phyloP scores from a whole-genome alignment of 1,140 invertebrate genomes.

The Schlechtendalia chinensis region DNA sequence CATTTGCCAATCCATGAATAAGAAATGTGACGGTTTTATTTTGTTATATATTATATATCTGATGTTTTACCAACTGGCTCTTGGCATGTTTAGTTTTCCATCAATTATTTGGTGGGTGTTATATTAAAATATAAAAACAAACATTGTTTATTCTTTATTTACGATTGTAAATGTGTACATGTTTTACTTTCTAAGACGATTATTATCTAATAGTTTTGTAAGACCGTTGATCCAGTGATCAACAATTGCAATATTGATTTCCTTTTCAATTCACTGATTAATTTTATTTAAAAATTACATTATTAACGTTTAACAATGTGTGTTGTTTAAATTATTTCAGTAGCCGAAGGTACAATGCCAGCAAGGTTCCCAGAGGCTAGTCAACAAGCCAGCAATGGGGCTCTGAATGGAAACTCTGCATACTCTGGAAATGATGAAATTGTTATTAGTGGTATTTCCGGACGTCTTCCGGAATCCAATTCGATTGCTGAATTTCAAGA shows the following conservation, averaged over 20 bases:
- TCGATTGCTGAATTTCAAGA: slow-evolving; percentile 86
- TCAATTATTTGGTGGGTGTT: not conserved
- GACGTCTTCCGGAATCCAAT: slow-evolving; percentile 82
- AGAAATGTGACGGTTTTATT: not conserved
- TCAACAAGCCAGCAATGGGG: slow-evolving; percentile 37
- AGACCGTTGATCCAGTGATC: not conserved
- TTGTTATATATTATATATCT: not conserved
- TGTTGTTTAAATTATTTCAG: slow-evolving; percentile 22
- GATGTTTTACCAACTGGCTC: not conserved
- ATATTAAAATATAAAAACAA: not conserved
- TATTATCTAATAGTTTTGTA: no score
- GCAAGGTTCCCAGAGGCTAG: slow-evolving; percentile 27
- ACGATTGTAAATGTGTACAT: no score
- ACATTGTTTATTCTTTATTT: not conserved
- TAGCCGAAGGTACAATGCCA: slow-evolving; percentile 51
- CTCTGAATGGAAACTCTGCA: slow-evolving; percentile 6
- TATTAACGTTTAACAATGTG: no score
- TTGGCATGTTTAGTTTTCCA: not conserved
- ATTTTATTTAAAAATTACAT: not conserved
- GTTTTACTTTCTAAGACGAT: not conserved
- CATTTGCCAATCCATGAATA: not conserved
- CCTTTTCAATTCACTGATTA: not conserved
- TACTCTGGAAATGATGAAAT: slow-evolving; percentile 61
- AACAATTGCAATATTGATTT: not conserved
- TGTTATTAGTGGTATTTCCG: slow-evolving; percentile 85